phyloP scores from a whole-genome alignment of 2,888 invertebrate species.

The Hecatera dysodea region DNA sequence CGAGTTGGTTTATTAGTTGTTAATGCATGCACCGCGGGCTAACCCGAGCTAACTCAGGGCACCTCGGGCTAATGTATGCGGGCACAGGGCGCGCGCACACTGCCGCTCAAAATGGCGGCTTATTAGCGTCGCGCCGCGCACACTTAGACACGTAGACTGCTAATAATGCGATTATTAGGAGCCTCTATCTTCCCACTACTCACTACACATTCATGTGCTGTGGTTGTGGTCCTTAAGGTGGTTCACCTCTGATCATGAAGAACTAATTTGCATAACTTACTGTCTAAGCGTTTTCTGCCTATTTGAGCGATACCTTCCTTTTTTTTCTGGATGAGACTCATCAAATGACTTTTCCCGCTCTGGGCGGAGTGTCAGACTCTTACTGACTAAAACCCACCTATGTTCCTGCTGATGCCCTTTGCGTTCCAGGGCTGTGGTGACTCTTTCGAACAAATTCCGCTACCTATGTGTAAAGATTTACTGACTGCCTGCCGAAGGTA shows the following conservation, averaged over 20 bases:
- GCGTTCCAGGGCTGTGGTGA: too few relatives aligned
- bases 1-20: constrained; percentile 79
- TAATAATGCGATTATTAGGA: constrained; percentile 60
- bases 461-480: too few relatives aligned
- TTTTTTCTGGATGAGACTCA: too few relatives aligned
- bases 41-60: constrained; percentile 73
- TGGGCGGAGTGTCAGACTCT: too few relatives aligned
- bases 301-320: too few relatives aligned
- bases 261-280: background rate
- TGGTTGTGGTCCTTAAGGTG: background rate
- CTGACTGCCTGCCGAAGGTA: too few relatives aligned
- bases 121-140: constrained; percentile 72
- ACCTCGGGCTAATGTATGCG: constrained; percentile 70
- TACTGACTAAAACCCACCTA: too few relatives aligned
- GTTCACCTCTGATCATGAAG: background rate
- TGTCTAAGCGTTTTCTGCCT: too few relatives aligned
- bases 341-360: too few relatives aligned
- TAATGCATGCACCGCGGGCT: constrained; percentile 81
- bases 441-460: too few relatives aligned
- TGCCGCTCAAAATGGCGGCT: constrained; percentile 75
- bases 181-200: constrained; percentile 20
- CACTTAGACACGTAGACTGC: constrained; percentile 80
- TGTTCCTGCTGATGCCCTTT: too few relatives aligned
- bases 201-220: constrained; percentile 54
- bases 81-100: constrained; percentile 52